Conservation (phyloP, 23 tunicate species). For the Ciona savignyi region DNA sequence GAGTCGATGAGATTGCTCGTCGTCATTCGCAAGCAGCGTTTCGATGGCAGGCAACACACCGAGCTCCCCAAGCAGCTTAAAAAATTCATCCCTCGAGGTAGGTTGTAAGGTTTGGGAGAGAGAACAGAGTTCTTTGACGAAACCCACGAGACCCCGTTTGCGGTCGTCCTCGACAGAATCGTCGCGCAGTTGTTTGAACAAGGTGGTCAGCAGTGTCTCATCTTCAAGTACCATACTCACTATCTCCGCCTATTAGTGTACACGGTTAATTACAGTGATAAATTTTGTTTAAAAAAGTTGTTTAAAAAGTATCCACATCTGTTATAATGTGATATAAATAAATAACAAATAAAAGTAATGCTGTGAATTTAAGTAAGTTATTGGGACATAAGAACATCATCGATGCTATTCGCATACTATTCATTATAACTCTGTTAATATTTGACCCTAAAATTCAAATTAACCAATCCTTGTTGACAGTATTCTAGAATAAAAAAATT, state of each 20-base stretch:
- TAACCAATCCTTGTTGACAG: no score
- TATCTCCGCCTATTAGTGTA: constrained; percentile 92
- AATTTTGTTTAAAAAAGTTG: no score
- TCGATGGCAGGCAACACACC: constrained; percentile 82
- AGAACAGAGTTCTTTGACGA: constrained; percentile 69
- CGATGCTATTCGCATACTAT: no score
- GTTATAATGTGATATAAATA: no score
- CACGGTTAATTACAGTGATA: no score
- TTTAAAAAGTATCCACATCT: no score
- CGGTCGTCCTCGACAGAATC: constrained; percentile 34
- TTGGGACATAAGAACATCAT: no score
- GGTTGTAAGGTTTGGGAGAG: constrained; percentile 81
- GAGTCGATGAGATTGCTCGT: constrained; percentile 45
- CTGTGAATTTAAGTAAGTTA: no score
- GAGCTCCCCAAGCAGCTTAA: constrained; percentile 37
- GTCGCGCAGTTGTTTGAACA: constrained; percentile 62
- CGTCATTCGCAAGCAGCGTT: constrained; percentile 47
- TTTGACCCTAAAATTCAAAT: no score
- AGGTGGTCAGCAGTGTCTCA: constrained; percentile 26
- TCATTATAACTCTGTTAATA: no score
- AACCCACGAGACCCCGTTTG: constrained; percentile 67
- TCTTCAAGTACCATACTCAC: constrained; percentile 73
- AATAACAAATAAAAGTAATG: no score
- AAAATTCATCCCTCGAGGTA: constrained; percentile 57
- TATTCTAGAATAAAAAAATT: no score